These are phyloP conservation scores for Anabas testudineus DNA, from an alignment of 2,797 vertebrate genomes.

Conservation along the genomic window DNA sequence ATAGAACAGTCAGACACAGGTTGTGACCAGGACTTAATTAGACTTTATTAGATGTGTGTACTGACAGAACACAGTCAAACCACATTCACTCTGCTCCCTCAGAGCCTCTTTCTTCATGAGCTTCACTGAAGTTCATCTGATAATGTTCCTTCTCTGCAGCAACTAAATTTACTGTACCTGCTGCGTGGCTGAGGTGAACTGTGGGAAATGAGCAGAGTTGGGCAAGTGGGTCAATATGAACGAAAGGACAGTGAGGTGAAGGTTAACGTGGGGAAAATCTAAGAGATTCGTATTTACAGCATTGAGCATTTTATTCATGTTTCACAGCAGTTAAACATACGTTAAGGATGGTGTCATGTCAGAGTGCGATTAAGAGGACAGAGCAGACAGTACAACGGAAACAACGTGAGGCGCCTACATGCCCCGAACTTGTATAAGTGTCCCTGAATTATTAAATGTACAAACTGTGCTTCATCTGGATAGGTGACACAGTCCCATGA, in stretches of 20 bases:
- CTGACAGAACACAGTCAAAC: no score
- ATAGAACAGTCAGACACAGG: no score
- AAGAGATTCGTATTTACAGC: no score
- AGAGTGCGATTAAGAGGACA: constrained; percentile 23
- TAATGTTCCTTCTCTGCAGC: constrained; percentile 50
- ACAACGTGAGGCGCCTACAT: background rate
- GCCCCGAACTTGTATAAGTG: constrained; percentile 16
- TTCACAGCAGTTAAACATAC: background rate
- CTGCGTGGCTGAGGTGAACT: constrained; percentile 21
- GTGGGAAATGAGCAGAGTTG: constrained; percentile 18
- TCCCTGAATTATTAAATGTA: constrained; percentile 57
- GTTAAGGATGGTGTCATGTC: constrained; percentile 28
- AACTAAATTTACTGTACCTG: constrained; percentile 63
- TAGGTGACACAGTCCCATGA: constrained; percentile 48
- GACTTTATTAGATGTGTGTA: no score
- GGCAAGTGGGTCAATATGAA: constrained; percentile 71
- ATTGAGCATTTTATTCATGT: background rate
- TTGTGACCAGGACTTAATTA: no score
- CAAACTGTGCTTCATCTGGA: constrained; percentile 46
- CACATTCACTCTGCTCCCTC: background rate
- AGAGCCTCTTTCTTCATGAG: constrained; percentile 7
- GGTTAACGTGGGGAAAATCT: no score
- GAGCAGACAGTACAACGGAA: constrained; percentile 1
- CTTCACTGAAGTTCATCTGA: constrained; percentile 34
- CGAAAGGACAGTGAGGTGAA: constrained; percentile 13